Percentiles rank a stretch among this genome's conserved stretches.
phyloP scores from a whole-genome alignment of 2,797 vertebrate species.

The Okamejei kenojei region DNA sequence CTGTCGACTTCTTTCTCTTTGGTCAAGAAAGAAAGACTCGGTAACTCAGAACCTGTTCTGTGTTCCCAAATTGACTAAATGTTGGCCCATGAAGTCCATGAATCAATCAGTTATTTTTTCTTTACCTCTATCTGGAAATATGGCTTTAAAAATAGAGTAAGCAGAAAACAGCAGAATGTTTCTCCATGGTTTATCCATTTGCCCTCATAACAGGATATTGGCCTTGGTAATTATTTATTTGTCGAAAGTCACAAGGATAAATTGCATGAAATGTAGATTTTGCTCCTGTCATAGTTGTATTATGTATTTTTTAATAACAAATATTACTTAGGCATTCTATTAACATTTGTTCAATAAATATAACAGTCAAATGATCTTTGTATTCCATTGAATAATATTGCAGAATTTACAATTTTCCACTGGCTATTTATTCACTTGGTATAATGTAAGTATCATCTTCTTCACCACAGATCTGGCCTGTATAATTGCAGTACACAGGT shows the following conservation, averaged over 20 bases:
- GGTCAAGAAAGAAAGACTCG: not conserved
- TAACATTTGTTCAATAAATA: not conserved
- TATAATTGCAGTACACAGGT: slow-evolving; percentile 42
- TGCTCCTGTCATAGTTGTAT: not conserved
- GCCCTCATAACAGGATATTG: not conserved
- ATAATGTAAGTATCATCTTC: slow-evolving; percentile 49
- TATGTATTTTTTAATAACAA: not conserved
- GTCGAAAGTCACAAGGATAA: not conserved
- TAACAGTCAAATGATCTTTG: not conserved
- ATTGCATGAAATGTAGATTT: not conserved
- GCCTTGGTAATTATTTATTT: not conserved
- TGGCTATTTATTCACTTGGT: slow-evolving; percentile 11
- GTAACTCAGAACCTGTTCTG: slow-evolving; percentile 52
- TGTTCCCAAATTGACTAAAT: slow-evolving; percentile 55
- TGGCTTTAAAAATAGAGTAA: slow-evolving; percentile 29
- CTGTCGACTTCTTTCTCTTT: slow-evolving; percentile 58
- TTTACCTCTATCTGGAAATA: slow-evolving; percentile 42
- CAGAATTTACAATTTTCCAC: not conserved
- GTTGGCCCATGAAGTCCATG: slow-evolving; percentile 59
- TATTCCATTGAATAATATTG: not conserved
- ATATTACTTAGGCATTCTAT: not conserved
- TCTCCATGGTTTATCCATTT: not conserved
- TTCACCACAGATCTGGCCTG: slow-evolving; percentile 33
- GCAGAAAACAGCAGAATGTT: not conserved
- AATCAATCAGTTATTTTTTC: slow-evolving; percentile 26